Base-by-base conservation (phyloP, 1,140 invertebrate genomes). In the Hyles euphorbiae region DNA sequence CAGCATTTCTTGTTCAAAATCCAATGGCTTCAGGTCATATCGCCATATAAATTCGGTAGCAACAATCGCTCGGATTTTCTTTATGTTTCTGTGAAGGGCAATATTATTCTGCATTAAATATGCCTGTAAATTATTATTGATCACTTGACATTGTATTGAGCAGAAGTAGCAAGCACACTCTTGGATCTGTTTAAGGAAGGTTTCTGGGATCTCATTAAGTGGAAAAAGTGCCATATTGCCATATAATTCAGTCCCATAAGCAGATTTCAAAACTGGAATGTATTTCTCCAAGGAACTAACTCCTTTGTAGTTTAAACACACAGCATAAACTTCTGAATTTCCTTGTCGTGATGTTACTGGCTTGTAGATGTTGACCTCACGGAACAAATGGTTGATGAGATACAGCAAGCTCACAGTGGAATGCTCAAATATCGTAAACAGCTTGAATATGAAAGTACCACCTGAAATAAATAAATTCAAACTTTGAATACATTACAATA, bases 311-410 rank as follows among this genome's bases (percentile, higher is more conserved):
- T 89, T 87, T n/a, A 92, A 68, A 78, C 96, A 97, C 8, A 98
- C 90, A 0, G 97, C 89, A 84, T 99, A 99, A 0, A 95, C 92
- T 85, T 99, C 98, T 0, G 97, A 98, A 84, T 99, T 99, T 8
- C 97, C 97, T 75, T 95, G 93, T 79, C 97, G 97, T 47, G 97
- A 98, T 0, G 96, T 96, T 0, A 92, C 94, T 6, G 98, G 98
- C 82, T 99, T 99, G 67, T 94, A 95, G 3, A 97, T 87, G 60
- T 91, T 86, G 1, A 98, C 93, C 68, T 93, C 76, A 22, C 91
- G 69, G 82, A 98, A 98, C 12, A 92, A 76, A 71, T 93, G 94
- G 67, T 93, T 92, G 0, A 99, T 89, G 2, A 98, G 79, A 78
- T 95, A 98, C 32, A 98, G 74, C 3, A 98, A 76, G 55, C 92